phyloP scores from a whole-genome alignment of 2,797 vertebrate species.

The Eospalax fontanierii region DNA sequence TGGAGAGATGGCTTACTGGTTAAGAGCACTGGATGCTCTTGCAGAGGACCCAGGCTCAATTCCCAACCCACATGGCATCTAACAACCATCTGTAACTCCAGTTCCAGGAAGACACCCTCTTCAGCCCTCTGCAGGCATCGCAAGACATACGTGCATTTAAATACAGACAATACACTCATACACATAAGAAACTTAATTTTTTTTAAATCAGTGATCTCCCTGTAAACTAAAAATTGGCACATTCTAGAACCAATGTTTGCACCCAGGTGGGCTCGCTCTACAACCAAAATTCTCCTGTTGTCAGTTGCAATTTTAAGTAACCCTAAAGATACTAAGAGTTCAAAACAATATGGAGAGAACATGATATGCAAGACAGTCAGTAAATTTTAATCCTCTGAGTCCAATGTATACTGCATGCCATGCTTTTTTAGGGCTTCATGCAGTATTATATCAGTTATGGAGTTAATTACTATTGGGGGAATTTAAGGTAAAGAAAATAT shows the following conservation, averaged over 20 bases:
- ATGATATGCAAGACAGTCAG: background rate
- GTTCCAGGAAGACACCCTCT: too few species aligned
- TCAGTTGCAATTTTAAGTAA: background rate
- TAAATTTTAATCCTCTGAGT: background rate
- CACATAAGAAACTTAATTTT: too few species aligned
- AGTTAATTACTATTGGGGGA: background rate
- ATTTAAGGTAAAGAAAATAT: constrained; percentile 28
- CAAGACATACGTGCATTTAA: too few species aligned
- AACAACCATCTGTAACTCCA: too few species aligned
- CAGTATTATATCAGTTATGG: background rate
- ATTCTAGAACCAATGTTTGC: background rate
- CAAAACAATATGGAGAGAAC: background rate
- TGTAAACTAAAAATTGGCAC: background rate
- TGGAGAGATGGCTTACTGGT: too few species aligned
- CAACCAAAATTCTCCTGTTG: background rate
- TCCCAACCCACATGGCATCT: too few species aligned
- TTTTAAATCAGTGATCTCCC: background rate
- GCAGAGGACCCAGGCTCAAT: too few species aligned
- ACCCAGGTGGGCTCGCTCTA: background rate
- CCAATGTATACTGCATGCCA: background rate
- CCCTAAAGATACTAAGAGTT: background rate
- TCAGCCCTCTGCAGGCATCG: too few species aligned
- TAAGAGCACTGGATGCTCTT: too few species aligned
- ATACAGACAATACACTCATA: too few species aligned
- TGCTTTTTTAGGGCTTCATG: background rate